Evolutionary conservation across 2,797 vertebrate species (phyloP), one percentile per base, ranked within the genome.

Genomic region (Cuculus canorus): DNA sequence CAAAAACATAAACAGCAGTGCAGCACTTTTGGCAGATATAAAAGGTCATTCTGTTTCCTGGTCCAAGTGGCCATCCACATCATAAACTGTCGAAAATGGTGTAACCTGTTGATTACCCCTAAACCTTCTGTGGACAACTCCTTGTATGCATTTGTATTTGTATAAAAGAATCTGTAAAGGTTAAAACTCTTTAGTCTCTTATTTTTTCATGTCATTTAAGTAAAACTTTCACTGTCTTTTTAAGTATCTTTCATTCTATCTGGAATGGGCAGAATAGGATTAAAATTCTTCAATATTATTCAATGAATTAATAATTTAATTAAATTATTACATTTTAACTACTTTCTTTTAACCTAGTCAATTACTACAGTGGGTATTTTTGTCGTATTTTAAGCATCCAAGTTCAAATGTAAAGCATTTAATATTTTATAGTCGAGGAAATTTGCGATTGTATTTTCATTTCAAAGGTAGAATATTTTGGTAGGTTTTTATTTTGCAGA

Each of bases 41-140:
- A 97, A 95, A 97, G 90, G 88, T 95, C 92, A 94, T 83, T 96
- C 92, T 96, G 91, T 97, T 96, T 97, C 93, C 96, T 92, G 90
- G 88, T 96, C 85, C 5, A 28, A 82, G 76, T 94, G 66, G 52
- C 65, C 65, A 89, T 90, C 30, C 72, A 93, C 95, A 92, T 70
- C 71, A 76, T 48, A 95, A 94, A 95, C 82, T 87, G 81, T 8
- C 91, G 90, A 94, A 94, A 93, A 91, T 82, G 60, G 85, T 88
- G 37, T 77, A 93, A 76, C 3, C 1, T 88, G 90, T 76, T 93
- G 56, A 82, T 91, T 96, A 88, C 84, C 35, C 54, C 80, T 61
- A 92, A 86, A 91, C 45, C 52, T 87, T 94, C 82, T 88, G 72
- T 89, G 83, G 81, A 91, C 76, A 95, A 43, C 50, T 59, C 13